Percentiles rank a stretch among this genome's conserved stretches.
phyloP scores from a whole-genome alignment of 2,888 invertebrate genomes.

The Ellobium chinense region DNA sequence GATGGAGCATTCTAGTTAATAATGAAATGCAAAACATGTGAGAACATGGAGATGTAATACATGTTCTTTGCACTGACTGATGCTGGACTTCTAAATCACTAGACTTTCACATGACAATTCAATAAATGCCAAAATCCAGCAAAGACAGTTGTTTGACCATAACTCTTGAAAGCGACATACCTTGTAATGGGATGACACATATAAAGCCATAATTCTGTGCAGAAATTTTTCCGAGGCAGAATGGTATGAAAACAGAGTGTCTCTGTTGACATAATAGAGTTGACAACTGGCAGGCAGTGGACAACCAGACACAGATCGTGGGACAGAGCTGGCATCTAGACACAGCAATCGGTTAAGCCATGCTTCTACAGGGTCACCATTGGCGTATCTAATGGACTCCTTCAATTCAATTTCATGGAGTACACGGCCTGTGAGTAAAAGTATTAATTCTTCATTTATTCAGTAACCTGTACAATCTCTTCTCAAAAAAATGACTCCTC shows the following conservation, averaged over 20 bases:
- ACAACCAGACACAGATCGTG: conserved; percentile 87
- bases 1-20: too few species aligned
- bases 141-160: too few species aligned
- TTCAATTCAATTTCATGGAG: conserved; percentile 85
- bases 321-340: conserved; percentile 87
- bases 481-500: too few species aligned
- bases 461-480: too few species aligned
- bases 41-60: too few species aligned
- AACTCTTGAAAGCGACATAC: conserved; percentile 73
- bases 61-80: too few species aligned
- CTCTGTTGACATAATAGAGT: conserved; percentile 85
- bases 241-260: conserved; percentile 98
- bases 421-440: conserved; percentile 69
- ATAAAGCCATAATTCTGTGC: conserved; percentile 93
- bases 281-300: conserved; percentile 94
- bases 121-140: too few species aligned
- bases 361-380: conserved; percentile 89
- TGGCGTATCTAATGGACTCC: conserved; percentile 96
- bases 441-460: too few species aligned
- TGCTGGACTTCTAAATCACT: too few species aligned
- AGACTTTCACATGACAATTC: too few species aligned
- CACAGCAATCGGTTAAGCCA: conserved; percentile 96
- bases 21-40: too few species aligned
- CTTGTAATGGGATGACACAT: conserved; percentile 99
- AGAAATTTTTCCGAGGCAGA: conserved; percentile 90